Conservation (phyloP, 1,140 invertebrate genomes). For the Dreissena rostriformis region DNA sequence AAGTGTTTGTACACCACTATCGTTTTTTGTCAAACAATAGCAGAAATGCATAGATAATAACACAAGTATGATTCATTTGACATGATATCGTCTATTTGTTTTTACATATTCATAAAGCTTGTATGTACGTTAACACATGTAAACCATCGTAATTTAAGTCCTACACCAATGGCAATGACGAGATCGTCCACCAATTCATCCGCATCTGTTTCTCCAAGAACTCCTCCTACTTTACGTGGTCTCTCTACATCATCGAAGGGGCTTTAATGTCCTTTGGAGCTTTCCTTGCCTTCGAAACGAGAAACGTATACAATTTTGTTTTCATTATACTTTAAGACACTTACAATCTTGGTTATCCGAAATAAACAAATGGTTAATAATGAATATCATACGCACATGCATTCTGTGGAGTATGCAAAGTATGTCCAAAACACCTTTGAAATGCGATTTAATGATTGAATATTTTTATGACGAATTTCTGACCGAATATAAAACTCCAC, state of each 20-base stretch:
- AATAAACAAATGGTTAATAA: too few species aligned
- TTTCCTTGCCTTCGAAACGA: constrained; percentile 63
- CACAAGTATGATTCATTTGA: too few species aligned
- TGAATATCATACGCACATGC: too few species aligned
- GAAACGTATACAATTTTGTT: constrained; percentile 34
- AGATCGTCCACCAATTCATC: constrained; percentile 9
- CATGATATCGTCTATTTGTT: background rate
- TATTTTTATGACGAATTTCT: too few species aligned
- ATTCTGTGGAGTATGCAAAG: too few species aligned
- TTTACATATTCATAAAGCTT: background rate
- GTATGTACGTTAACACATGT: background rate
- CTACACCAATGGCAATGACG: background rate
- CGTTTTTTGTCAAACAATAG: too few species aligned
- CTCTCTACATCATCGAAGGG: constrained; percentile 40
- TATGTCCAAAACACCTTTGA: too few species aligned
- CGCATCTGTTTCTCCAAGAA: constrained; percentile 33
- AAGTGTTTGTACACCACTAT: too few species aligned
- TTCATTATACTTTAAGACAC: background rate
- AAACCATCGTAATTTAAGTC: constrained; percentile 7
- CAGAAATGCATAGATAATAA: too few species aligned
- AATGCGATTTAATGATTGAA: too few species aligned
- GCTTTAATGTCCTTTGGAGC: constrained; percentile 54
- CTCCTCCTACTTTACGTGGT: constrained; percentile 27
- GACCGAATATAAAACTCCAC: too few species aligned
- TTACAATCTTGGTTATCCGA: too few species aligned